Evolutionary conservation across 2,797 vertebrate genomes (phyloP).

Genomic region (Psittacula echo): DNA sequence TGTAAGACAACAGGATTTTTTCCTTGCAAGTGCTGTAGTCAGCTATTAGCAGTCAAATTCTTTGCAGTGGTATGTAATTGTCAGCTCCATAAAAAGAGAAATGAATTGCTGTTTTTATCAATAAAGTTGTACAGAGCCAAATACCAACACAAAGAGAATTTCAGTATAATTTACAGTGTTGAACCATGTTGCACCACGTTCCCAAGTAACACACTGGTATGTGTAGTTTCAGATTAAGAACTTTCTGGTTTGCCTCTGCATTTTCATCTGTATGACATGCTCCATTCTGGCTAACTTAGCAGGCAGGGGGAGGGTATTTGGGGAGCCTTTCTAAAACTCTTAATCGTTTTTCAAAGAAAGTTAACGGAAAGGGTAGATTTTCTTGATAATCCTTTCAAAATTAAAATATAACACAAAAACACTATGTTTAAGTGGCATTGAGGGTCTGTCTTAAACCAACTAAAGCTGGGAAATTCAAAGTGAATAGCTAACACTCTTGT

Average conservation of each 20-base stretch:
- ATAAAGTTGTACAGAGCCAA: constrained; percentile 58
- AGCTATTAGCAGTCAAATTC: constrained; percentile 64
- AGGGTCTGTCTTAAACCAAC: constrained; percentile 65
- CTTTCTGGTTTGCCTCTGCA: constrained; percentile 60
- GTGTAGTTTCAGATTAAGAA: constrained; percentile 69
- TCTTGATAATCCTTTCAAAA: constrained; percentile 80
- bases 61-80: constrained; percentile 52
- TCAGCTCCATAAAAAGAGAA: constrained; percentile 55
- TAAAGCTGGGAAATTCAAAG: constrained; percentile 72
- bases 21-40: constrained; percentile 16
- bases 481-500: constrained; percentile 49
- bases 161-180: constrained; percentile 68
- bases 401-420: constrained; percentile 73
- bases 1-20: constrained; percentile 30
- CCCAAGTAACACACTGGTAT: constrained; percentile 44
- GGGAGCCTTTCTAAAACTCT: constrained; percentile 73
- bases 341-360: constrained; percentile 75
- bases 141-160: constrained; percentile 64
- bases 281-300: constrained; percentile 69
- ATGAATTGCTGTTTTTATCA: constrained; percentile 64
- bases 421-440: constrained; percentile 75
- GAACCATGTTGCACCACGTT: constrained; percentile 59
- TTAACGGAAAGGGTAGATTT: constrained; percentile 78
- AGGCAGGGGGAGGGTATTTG: constrained; percentile 68
- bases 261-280: constrained; percentile 60